Evolutionary conservation across 1,140 invertebrate species (phyloP), one percentile per base, ranked within the genome.

Genomic region (Trichoplusia ni): DNA sequence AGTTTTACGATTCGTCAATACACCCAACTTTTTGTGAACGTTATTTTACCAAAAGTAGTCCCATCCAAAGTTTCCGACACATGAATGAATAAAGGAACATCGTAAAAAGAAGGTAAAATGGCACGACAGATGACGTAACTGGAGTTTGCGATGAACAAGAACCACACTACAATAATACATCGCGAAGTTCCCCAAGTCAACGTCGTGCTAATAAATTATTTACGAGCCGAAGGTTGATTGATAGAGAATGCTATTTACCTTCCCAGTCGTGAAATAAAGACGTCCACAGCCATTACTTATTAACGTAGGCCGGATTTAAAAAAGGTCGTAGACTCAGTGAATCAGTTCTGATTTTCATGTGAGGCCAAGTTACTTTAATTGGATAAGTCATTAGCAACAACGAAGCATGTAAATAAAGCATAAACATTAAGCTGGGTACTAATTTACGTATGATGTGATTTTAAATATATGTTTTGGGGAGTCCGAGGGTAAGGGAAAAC

Each of bases 121-220:
- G 21, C 2, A 16, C 21, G 21, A 38, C 53, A 42, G 54, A 58
- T 58, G 27, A 58, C 5, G 25, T 27, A 44, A 4, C n/a, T 6
- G 38, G 25, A 58, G 23, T 42, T 58, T 19, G 9, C 54, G 25
- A 58, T 58, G 37, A 58, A 38, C 54, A 58, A 58, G 54, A 58
- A 58, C 54, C 31, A 58, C 54, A 58, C 38, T 58, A 58, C 54
- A 58, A 58, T 58, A 44, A 58, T 58, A 58, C 44, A 38, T 29
- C 37, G 38, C 21, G 23, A 31, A 58, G 7, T 40, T 56, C 23
- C 37, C 7, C 13, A 16, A 18, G 13, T 29, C 38, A 25, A 19
- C 25, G 53, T 40, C 35, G 16, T 18, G 21, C 38, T 25, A 27
- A 19, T 58, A 58, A 58, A 58, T 58, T 58, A 58, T 58, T 14